phyloP scores from a whole-genome alignment of 2,113 vertebrate genomes.

The Planiliza haematocheilus region DNA sequence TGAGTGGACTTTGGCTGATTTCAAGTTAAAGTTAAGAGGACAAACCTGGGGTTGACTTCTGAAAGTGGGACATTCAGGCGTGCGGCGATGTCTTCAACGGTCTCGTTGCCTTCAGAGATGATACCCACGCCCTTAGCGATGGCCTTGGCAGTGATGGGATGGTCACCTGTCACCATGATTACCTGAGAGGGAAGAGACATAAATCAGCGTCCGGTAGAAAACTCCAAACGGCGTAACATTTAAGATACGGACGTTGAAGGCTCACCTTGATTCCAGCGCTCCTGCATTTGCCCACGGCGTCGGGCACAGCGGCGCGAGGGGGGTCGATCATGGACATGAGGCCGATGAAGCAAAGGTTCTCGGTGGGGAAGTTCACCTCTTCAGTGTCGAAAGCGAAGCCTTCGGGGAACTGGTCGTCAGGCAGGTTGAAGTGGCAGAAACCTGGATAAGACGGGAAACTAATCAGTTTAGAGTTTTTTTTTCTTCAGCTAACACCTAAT shows the following conservation, averaged over 20 bases:
- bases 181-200: conserved; percentile 79
- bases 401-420: conserved; percentile 87
- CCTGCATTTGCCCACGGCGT: conserved; percentile 93
- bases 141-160: conserved; percentile 95
- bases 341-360: conserved; percentile 91
- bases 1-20: conserved; percentile 17
- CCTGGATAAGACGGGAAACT: conserved; percentile 74
- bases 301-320: conserved; percentile 89
- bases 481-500: no score
- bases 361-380: conserved; percentile 91
- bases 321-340: conserved; percentile 96
- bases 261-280: conserved; percentile 94
- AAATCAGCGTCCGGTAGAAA: not conserved
- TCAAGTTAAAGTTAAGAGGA: not conserved
- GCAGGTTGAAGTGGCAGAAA: conserved; percentile 88
- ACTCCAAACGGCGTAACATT: no score
- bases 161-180: conserved; percentile 95
- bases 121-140: conserved; percentile 96
- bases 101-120: conserved; percentile 95
- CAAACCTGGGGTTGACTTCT: conserved; percentile 92
- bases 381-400: conserved; percentile 90
- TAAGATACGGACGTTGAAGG: not conserved
- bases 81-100: conserved; percentile 92
- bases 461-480: not conserved
- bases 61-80: conserved; percentile 91